These are phyloP conservation scores for Globodera rostochiensis DNA, from an alignment of 1,140 invertebrate genomes.

Conservation along the genomic window DNA sequence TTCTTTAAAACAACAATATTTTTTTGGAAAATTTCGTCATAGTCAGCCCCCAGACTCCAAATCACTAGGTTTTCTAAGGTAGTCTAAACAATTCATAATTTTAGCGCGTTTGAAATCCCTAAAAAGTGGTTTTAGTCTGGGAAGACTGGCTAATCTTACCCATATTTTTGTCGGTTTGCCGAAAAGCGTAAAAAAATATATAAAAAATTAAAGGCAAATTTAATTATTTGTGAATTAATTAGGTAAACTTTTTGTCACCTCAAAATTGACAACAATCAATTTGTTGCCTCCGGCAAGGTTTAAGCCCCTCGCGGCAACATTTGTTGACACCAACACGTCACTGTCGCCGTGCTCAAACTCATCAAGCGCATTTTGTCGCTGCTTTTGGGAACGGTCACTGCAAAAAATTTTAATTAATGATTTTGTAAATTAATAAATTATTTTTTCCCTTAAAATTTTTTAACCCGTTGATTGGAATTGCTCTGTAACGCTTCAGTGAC, in stretches of 20 bases:
- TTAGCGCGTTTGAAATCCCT: too few species aligned
- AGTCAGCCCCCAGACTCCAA: too few species aligned
- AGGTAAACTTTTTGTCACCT: neutral
- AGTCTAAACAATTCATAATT: too few species aligned
- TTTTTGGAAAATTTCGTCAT: too few species aligned
- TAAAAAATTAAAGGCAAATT: too few species aligned
- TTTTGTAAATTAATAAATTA: neutral
- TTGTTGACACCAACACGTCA: constrained; percentile 33
- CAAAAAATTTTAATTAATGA: neutral
- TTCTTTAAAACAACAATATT: too few species aligned
- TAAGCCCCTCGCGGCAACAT: constrained; percentile 30
- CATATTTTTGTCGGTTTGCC: too few species aligned
- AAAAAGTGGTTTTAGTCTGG: too few species aligned
- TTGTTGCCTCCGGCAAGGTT: constrained; percentile 5
- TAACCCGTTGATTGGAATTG: constrained; percentile 30
- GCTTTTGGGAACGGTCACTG: constrained; percentile 31
- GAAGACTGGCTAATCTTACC: too few species aligned
- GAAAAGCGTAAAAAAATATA: too few species aligned
- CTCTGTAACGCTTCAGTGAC: constrained; percentile 14
- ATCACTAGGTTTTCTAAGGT: neutral
- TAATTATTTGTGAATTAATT: too few species aligned
- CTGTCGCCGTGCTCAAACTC: constrained; percentile 31
- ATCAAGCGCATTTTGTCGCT: constrained; percentile 32
- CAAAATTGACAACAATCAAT: constrained; percentile 22
- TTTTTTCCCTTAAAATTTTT: neutral